Evolutionary conservation across 2,113 vertebrate species (phyloP).

Genomic region (Bambusicola thoracicus): DNA sequence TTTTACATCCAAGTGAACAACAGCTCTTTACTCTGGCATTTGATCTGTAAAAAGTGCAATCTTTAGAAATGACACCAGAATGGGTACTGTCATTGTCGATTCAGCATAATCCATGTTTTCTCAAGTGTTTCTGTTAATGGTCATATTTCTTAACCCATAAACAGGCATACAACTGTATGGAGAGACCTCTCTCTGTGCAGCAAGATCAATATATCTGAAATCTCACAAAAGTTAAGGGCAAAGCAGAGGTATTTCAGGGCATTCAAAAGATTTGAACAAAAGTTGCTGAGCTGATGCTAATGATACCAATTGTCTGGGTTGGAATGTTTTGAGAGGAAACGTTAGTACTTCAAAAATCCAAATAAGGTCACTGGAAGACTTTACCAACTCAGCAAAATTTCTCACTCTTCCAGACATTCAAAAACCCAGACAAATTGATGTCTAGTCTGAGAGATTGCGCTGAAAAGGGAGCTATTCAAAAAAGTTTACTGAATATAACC

Average conservation of each 20-base stretch:
- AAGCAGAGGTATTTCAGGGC: background rate
- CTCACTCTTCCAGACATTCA: background rate
- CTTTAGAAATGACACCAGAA: background rate
- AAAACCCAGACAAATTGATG: background rate
- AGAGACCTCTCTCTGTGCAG: background rate
- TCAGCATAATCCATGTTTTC: background rate
- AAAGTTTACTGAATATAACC: background rate
- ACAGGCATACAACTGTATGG: background rate
- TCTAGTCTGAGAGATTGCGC: background rate
- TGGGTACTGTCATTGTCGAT: background rate
- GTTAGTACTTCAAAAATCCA: constrained; percentile 27
- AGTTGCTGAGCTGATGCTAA: constrained; percentile 15
- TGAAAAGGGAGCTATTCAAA: background rate
- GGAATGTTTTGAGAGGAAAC: background rate
- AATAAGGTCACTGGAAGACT: constrained; percentile 40
- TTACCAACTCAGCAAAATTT: constrained; percentile 32
- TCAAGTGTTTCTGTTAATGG: background rate
- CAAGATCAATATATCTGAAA: background rate
- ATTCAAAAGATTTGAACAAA: constrained; percentile 13
- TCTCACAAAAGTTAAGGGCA: background rate
- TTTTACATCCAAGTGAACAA: constrained; percentile 8
- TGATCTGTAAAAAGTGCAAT: background rate
- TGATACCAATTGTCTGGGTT: background rate
- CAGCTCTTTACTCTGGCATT: background rate
- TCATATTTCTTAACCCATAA: background rate